phyloP scores from a whole-genome alignment of 2,113 vertebrate species.

The Hiodon tergisus region DNA sequence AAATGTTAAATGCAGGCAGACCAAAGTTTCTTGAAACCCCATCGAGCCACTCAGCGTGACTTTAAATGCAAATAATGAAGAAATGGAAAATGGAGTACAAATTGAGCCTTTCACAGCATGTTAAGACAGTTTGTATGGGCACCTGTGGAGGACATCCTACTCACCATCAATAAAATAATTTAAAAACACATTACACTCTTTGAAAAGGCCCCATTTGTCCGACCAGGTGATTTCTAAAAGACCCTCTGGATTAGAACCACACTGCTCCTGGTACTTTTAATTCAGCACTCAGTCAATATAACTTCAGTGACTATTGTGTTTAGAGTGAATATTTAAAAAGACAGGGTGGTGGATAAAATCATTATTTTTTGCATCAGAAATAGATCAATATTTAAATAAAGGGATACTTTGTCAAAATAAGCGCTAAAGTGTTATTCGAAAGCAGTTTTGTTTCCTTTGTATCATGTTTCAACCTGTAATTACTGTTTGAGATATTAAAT shows the following conservation, averaged over 20 bases:
- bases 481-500: constrained; percentile 9
- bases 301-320: constrained; percentile 61
- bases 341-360: constrained; percentile 15
- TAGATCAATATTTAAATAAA: constrained; percentile 26
- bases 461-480: constrained; percentile 7
- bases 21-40: constrained; percentile 73
- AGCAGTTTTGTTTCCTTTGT: background rate
- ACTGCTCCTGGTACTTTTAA: constrained; percentile 74
- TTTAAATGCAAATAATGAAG: constrained; percentile 80
- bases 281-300: constrained; percentile 64
- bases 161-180: constrained; percentile 92
- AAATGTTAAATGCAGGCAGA: constrained; percentile 71
- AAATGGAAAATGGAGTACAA: constrained; percentile 96
- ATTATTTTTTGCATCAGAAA: constrained; percentile 31
- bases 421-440: constrained; percentile 9
- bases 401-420: constrained; percentile 8
- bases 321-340: constrained; percentile 62
- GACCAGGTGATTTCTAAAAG: constrained; percentile 99
- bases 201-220: constrained; percentile 91
- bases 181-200: constrained; percentile 98
- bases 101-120: constrained; percentile 97
- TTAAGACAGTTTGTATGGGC: constrained; percentile 82
- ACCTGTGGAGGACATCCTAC: constrained; percentile 89
- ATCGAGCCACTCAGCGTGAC: constrained; percentile 73
- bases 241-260: constrained; percentile 77